Conservation (phyloP, 2,888 invertebrate species). For the Globia sparganii region DNA sequence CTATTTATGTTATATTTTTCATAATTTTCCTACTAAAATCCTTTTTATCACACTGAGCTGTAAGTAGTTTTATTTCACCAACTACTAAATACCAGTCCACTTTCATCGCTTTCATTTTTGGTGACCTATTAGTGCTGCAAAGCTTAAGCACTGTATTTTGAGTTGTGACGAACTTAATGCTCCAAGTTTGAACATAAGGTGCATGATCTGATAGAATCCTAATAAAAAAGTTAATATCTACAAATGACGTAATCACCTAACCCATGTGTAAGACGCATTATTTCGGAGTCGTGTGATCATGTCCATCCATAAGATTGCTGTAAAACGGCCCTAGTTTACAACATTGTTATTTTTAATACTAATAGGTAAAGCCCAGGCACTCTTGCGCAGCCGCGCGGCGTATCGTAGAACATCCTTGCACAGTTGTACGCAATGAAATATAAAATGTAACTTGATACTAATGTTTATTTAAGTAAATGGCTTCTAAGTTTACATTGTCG, state of each 20-base stretch:
- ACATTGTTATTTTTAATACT: conserved; percentile 24
- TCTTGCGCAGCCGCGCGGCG: conserved; percentile 13
- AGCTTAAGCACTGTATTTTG: neutral
- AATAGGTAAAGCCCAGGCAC: conserved; percentile 15
- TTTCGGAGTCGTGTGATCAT: conserved; percentile 24
- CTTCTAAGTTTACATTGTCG: conserved; percentile 43
- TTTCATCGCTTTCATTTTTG: no score
- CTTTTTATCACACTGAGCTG: no score
- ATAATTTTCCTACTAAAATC: no score
- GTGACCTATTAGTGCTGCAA: no score
- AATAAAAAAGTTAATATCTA: neutral
- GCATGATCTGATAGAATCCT: neutral
- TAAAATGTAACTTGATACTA: conserved; percentile 43
- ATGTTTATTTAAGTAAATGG: conserved; percentile 48
- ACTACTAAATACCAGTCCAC: no score
- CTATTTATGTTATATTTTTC: no score
- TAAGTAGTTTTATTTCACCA: no score
- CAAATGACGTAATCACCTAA: conserved; percentile 29
- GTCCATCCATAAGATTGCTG: conserved; percentile 15
- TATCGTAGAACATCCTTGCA: conserved; percentile 36
- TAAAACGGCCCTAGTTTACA: conserved; percentile 17
- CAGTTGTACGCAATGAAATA: conserved; percentile 44
- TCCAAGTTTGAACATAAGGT: neutral
- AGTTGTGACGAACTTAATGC: neutral
- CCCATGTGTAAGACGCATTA: conserved; percentile 26